Base-by-base conservation (phyloP, 2,888 invertebrate genomes). In the Coelinius sp. region DNA sequence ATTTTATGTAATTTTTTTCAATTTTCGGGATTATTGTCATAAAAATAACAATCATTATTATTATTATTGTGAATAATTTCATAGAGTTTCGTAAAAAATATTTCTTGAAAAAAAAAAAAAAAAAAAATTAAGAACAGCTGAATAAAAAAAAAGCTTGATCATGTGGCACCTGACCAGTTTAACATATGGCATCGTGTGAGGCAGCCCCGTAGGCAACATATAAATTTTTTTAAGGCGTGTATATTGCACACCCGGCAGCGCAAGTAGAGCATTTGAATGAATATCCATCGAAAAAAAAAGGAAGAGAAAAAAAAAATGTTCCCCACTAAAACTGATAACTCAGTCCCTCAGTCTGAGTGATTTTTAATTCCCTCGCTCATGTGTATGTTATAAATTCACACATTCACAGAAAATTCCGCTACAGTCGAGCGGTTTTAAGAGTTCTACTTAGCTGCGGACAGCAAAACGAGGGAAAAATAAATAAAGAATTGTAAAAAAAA, bases 151-250 rank as follows among this genome's bases (percentile, higher is more conserved):
- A 49, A 49, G 20, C 31, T 59, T 14, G 59, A 59, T 59, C 59
- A 12, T 56, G 56, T 35, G 59, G 31, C 59, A 59, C 31, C 59
- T 59, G 59, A 59, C 59, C 59, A 59, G 59, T 59, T 59, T 59
- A 31, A 59, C 31, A 59, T 59, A 59, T 20, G 53, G 20, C 59
- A 14, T 59, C 59, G 59, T 59, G 59, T 59, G 59, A 59, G 59
- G 59, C 59, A 59, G 59, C 59, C 59, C 49, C 59, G 59, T 59
- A 59, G 59, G 59, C 59, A 59, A 35, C 59, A 59, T 59, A 59
- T n/a, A 59, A 59, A 31, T 59, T 59, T 41, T 53, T 49, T 10
- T n/a, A 59, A 59, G 59, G 59, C 59, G 59, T 59, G 59, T 14
- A 59, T 31, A 59, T 31, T 59, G 31, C 59, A 59, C 35, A 59